Evolutionary conservation across 2,888 invertebrate genomes (phyloP).

Genomic region (Lordiphosa andalusiaca): DNA sequence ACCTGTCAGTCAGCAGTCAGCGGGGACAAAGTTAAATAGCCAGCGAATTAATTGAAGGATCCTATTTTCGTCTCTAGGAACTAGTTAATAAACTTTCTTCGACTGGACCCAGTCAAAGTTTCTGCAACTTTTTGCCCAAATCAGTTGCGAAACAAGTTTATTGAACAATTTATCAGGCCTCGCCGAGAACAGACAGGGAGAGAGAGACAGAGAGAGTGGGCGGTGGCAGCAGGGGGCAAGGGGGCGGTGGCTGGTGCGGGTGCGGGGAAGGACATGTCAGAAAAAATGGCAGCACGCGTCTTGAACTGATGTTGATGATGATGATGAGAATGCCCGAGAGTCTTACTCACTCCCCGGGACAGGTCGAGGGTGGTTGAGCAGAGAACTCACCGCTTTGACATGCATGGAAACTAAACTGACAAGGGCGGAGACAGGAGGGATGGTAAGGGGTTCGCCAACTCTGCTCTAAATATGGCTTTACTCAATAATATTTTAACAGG

Average conservation of each 20-base stretch:
- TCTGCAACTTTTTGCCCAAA: slow-evolving; percentile 47
- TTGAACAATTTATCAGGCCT: slow-evolving; percentile 62
- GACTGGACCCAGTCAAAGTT: slow-evolving; percentile 30
- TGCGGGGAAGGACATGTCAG: slow-evolving; percentile 37
- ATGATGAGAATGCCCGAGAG: slow-evolving; percentile 25
- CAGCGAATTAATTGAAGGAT: slow-evolving; percentile 35
- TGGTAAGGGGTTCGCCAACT: no score
- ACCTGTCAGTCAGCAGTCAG: slow-evolving; percentile 9
- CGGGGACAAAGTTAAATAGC: slow-evolving; percentile 26
- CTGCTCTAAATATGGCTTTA: no score
- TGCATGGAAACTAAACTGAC: no score
- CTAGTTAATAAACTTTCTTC: slow-evolving; percentile 50
- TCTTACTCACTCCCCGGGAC: neutral
- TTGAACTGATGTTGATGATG: slow-evolving; percentile 27
- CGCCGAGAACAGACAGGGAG: neutral
- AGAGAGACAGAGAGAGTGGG: neutral
- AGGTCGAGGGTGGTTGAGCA: neutral
- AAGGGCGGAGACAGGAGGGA: no score
- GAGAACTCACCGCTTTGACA: no score
- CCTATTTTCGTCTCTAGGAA: slow-evolving; percentile 1
- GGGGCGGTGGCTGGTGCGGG: neutral
- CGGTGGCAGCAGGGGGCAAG: no score
- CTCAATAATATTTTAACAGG: no score
- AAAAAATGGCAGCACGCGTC: slow-evolving; percentile 53
- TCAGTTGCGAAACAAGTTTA: slow-evolving; percentile 70